Evolutionary conservation across 2,113 vertebrate genomes (phyloP), one percentile per base, ranked within the genome.

Genomic region (Archilochus colubris): DNA sequence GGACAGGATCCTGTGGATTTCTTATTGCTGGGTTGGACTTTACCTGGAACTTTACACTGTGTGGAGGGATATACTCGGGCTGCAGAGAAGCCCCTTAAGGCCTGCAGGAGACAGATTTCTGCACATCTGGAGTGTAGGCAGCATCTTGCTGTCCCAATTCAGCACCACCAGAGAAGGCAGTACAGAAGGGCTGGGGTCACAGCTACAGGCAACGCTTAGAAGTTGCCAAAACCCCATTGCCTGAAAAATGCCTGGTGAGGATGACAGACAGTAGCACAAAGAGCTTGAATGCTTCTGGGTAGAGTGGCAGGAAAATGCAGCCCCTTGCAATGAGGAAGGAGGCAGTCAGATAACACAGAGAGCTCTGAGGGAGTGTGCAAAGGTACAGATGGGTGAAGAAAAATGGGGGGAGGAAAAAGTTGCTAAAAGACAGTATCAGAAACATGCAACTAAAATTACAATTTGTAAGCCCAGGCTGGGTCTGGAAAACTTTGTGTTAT

Each of bases 121-220:
- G 54, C 44, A 59, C 40, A 89, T 27, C 72, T 0, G 7, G 12
- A 43, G 0, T 8, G 14, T 23, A 28, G 9, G 23, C 48, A 81
- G 27, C 2, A 1, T 14, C 53, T 55, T 38, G 14, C 23, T 40
- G 28, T 25, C 31, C 44, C 68, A 66, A 9, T 40, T 86, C 85
- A 57, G 48, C 72, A 62, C 28, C 3, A 6, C 7, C 6, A 28
- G 0, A 2, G 85, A 40, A 79, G 25, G 30, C 20, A 19, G 23
- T 40, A 66, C 0, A 0, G 33, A 0, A 1, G 57, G 30, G 5
- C 3, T 33, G 25, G 27, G 14, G 24, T 20, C 67, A 84, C 54
- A 62, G 25, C 36, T n/a, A 57, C 13, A 28, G 30, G 36, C 23
- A 91, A 40, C 4, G 23, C 64, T 27, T 33, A 27, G 40, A 93